phyloP scores from a whole-genome alignment of 1,140 invertebrate species.

The Achroia grisella region DNA sequence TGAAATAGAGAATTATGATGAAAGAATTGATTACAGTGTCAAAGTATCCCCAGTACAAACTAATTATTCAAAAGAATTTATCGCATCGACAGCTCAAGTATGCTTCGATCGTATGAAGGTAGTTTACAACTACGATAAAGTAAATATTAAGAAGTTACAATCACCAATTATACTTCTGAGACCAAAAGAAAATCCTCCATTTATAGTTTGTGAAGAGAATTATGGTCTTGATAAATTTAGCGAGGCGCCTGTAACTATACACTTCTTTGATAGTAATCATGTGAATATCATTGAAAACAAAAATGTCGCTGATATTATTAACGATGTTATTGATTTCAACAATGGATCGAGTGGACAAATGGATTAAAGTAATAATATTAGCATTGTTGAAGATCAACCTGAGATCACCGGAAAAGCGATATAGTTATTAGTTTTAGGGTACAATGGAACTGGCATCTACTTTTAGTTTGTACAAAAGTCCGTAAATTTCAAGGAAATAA shows the following conservation, averaged over 20 bases:
- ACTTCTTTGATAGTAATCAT: slow-evolving; percentile 81
- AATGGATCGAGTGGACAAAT: slow-evolving; percentile 23
- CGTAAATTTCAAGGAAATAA: too few relatives aligned
- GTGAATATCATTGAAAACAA: slow-evolving; percentile 79
- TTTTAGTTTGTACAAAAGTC: too few relatives aligned
- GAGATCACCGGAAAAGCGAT: too few relatives aligned
- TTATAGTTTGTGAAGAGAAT: slow-evolving; percentile 74
- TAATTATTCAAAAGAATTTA: slow-evolving; percentile 70
- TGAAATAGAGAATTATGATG: slow-evolving; percentile 74
- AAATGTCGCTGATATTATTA: slow-evolving; percentile 77
- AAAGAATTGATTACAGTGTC: slow-evolving; percentile 52
- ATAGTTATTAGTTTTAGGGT: too few relatives aligned
- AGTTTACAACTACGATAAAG: slow-evolving; percentile 66
- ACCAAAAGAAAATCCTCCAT: slow-evolving; percentile 71
- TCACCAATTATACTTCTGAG: slow-evolving; percentile 78
- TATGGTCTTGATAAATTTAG: slow-evolving; percentile 77
- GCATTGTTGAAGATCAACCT: too few relatives aligned
- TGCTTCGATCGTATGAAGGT: slow-evolving; percentile 76
- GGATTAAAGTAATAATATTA: too few relatives aligned
- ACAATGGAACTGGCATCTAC: too few relatives aligned
- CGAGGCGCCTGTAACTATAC: slow-evolving; percentile 67
- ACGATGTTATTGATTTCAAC: slow-evolving; percentile 42
- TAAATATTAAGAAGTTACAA: slow-evolving; percentile 63
- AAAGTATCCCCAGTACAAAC: slow-evolving; percentile 41
- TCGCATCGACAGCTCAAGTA: slow-evolving; percentile 54